Evolutionary conservation across 2,888 invertebrate genomes (phyloP).

Genomic region (Liposcelis brunnea): DNA sequence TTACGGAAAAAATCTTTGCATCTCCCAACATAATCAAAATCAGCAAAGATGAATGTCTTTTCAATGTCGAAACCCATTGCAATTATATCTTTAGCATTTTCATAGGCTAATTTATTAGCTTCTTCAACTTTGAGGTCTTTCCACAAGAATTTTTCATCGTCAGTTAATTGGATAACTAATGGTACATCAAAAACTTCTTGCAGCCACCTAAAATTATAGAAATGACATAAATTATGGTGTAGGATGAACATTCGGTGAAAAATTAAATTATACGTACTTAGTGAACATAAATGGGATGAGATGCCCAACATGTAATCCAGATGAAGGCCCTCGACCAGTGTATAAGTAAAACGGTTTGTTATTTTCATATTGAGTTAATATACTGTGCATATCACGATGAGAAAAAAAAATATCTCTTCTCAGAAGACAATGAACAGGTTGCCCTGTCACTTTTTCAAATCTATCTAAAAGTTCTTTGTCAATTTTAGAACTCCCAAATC

Average conservation of each 20-base stretch:
- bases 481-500: slow-evolving; percentile 86
- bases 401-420: slow-evolving; percentile 93
- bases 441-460: slow-evolving; percentile 75
- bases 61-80: slow-evolving; percentile 85
- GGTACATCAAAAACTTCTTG: slow-evolving; percentile 95
- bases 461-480: slow-evolving; percentile 66
- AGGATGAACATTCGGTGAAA: too few species aligned
- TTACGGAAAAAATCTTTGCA: slow-evolving; percentile 86
- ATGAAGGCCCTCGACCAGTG: slow-evolving; percentile 93
- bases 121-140: slow-evolving; percentile 82
- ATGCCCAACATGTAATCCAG: slow-evolving; percentile 92
- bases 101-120: slow-evolving; percentile 62
- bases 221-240: background rate
- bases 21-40: slow-evolving; percentile 88
- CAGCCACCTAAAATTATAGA: slow-evolving; percentile 52
- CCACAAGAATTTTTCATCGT: slow-evolving; percentile 98
- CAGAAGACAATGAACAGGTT: slow-evolving; percentile 72
- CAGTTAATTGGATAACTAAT: slow-evolving; percentile 89
- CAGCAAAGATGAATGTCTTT: slow-evolving; percentile 94
- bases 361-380: slow-evolving; percentile 68
- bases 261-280: slow-evolving; percentile 35
- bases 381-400: slow-evolving; percentile 79
- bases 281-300: slow-evolving; percentile 93
- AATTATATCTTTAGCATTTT: slow-evolving; percentile 96
- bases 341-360: slow-evolving; percentile 93